phyloP scores from a whole-genome alignment of 2,888 invertebrate genomes.

The Caradrina kadenii region DNA sequence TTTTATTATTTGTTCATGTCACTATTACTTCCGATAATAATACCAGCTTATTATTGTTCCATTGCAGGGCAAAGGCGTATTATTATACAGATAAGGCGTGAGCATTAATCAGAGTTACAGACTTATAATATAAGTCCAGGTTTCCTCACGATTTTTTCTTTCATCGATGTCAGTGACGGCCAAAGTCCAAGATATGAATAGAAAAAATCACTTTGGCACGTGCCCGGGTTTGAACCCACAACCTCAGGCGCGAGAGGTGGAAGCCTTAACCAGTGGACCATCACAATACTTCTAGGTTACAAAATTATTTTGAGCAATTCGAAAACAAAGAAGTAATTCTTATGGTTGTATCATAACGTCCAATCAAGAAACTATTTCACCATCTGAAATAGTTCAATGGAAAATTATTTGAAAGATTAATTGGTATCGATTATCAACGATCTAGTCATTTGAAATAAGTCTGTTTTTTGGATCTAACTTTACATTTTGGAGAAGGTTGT shows the following conservation, averaged over 20 bases:
- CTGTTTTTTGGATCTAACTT: constrained; percentile 21
- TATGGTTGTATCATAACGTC: background rate
- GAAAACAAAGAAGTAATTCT: background rate
- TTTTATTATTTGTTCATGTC: too few relatives aligned
- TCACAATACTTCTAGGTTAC: background rate
- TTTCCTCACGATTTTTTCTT: too few relatives aligned
- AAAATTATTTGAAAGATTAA: constrained; percentile 12
- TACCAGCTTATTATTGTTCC: too few relatives aligned
- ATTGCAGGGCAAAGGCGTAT: too few relatives aligned
- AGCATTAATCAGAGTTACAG: too few relatives aligned
- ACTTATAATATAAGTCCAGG: too few relatives aligned
- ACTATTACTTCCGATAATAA: too few relatives aligned
- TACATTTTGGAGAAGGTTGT: constrained; percentile 39
- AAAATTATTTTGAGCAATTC: background rate
- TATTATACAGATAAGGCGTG: too few relatives aligned
- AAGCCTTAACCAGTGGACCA: background rate
- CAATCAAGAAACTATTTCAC: background rate
- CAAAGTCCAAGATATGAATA: too few relatives aligned
- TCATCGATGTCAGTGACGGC: too few relatives aligned
- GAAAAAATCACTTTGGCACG: too few relatives aligned
- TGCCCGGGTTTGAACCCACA: background rate
- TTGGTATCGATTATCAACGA: constrained; percentile 21
- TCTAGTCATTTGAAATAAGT: constrained; percentile 15
- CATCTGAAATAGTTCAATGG: background rate
- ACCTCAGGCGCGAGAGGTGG: background rate